Conservation (phyloP, 2,888 invertebrate species). For the Chrysolina oricalcia region DNA sequence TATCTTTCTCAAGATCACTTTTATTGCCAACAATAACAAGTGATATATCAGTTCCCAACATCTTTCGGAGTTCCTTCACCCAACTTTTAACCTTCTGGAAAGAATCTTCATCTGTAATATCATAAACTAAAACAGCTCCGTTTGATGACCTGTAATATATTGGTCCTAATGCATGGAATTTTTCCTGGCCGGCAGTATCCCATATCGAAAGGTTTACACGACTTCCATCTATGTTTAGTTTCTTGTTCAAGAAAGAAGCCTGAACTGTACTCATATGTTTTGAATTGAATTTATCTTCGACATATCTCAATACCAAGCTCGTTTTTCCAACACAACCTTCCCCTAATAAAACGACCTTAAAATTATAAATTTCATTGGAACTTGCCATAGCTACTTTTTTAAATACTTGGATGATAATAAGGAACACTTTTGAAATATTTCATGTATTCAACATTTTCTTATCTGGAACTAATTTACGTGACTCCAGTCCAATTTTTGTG, state of each 20-base stretch:
- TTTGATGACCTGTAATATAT: conserved; percentile 98
- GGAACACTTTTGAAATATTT: background rate
- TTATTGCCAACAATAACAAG: conserved; percentile 97
- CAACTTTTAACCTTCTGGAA: conserved; percentile 98
- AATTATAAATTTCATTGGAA: conserved; percentile 73
- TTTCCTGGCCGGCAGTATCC: conserved; percentile 99
- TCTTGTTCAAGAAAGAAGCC: conserved; percentile 97
- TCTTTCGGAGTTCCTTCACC: conserved; percentile 97
- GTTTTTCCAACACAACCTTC: conserved; percentile 99
- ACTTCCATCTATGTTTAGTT: conserved; percentile 91
- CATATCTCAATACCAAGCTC: conserved; percentile 93
- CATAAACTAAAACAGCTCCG: conserved; percentile 94
- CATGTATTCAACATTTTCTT: conserved; percentile 6
- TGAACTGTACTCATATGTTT: conserved; percentile 94
- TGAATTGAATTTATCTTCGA: conserved; percentile 96
- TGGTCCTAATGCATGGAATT: conserved; percentile 96
- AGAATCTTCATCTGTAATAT: conserved; percentile 97
- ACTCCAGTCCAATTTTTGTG: background rate
- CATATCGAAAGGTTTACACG: conserved; percentile 94
- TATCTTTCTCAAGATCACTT: conserved; percentile 93
- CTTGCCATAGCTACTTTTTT: conserved; percentile 35
- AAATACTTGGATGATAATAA: background rate
- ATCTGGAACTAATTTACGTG: background rate
- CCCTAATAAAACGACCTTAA: conserved; percentile 97
- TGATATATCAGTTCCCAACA: conserved; percentile 94